Conservation (phyloP, 2,113 vertebrate genomes). For the Grus americana region DNA sequence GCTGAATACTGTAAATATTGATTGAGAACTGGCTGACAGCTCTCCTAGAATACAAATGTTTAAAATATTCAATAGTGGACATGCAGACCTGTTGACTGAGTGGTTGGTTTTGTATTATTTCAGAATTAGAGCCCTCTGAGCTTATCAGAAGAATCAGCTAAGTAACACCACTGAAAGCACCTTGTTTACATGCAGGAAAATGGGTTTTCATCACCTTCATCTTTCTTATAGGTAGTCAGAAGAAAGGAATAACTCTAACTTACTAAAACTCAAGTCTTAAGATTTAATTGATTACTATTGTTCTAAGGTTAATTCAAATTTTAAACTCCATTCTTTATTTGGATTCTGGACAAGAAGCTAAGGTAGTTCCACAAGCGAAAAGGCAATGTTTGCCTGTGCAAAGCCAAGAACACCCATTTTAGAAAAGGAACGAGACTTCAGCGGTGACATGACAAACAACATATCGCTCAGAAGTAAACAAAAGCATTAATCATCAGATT, state of each 20-base stretch:
- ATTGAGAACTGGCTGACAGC: not conserved
- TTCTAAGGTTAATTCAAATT: not conserved
- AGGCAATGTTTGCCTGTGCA: not conserved
- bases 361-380: not conserved
- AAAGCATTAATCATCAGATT: slow-evolving; percentile 42
- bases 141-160: not conserved
- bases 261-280: not conserved
- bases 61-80: not conserved
- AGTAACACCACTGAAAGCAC: not conserved
- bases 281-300: not conserved
- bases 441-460: slow-evolving; percentile 7
- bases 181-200: not conserved
- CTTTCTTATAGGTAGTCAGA: not conserved
- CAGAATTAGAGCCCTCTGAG: not conserved
- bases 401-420: not conserved
- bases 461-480: slow-evolving; percentile 12
- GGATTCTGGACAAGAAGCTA: not conserved
- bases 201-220: not conserved
- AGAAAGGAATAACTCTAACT: not conserved
- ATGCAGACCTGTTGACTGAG: not conserved
- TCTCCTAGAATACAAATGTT: not conserved
- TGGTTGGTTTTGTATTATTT: not conserved
- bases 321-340: not conserved
- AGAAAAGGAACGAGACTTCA: not conserved
- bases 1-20: not conserved